These are phyloP conservation scores for Microcebus murinus DNA, from an alignment of 2,113 vertebrate genomes.

Conservation along the genomic window DNA sequence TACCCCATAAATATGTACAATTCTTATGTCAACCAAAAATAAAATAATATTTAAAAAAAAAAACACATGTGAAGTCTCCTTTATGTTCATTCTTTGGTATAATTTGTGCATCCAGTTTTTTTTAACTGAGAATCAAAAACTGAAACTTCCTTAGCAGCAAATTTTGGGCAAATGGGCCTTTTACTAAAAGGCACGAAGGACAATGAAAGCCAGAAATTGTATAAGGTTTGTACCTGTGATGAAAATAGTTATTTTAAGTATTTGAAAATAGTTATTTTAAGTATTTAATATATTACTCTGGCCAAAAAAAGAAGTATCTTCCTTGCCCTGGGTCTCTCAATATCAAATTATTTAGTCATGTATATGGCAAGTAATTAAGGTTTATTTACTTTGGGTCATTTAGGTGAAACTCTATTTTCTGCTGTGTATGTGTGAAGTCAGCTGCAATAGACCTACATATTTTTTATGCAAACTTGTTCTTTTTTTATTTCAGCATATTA, in stretches of 20 bases:
- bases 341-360: constrained; percentile 1
- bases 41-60: not conserved
- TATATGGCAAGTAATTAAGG: not conserved
- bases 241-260: constrained; percentile 42
- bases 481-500: no score
- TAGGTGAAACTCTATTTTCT: constrained; percentile 40
- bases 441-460: not conserved
- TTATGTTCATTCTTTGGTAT: not conserved
- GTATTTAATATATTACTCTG: not conserved
- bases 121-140: not conserved
- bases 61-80: not conserved
- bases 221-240: not conserved
- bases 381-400: constrained; percentile 36
- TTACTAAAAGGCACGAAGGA: not conserved
- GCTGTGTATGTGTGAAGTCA: not conserved
- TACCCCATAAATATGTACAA: not conserved
- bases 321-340: not conserved
- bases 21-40: not conserved
- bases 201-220: not conserved
- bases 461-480: no score
- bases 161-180: not conserved
- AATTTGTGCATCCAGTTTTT: not conserved
- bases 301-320: not conserved
- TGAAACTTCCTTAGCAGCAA: not conserved
- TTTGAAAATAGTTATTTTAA: constrained; percentile 48